phyloP scores from a whole-genome alignment of 2,888 invertebrate species.

The Drosophila trichaetosa region DNA sequence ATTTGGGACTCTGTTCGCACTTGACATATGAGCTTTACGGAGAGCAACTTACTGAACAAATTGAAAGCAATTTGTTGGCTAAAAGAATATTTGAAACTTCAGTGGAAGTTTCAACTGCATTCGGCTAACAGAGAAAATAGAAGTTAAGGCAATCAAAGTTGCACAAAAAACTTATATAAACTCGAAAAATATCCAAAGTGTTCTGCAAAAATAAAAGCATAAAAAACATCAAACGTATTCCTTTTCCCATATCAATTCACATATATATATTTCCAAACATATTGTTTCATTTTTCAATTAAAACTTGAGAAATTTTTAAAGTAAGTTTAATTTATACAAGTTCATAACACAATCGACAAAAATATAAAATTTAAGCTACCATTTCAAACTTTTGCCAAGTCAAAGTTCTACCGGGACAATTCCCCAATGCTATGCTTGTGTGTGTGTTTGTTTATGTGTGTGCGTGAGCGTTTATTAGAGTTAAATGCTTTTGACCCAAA shows the following conservation, averaged over 20 bases:
- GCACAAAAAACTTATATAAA: neutral
- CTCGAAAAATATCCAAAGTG: neutral
- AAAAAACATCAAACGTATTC: neutral
- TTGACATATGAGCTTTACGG: slow-evolving; percentile 32
- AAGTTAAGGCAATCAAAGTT: slow-evolving; percentile 18
- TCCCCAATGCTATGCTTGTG: slow-evolving; percentile 29
- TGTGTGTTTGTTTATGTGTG: neutral
- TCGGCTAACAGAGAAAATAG: slow-evolving; percentile 12
- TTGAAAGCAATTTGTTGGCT: slow-evolving; percentile 22
- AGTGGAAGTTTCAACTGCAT: slow-evolving; percentile 25
- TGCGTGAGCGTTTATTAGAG: slow-evolving; percentile 22
- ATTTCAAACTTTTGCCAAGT: slow-evolving; percentile 59
- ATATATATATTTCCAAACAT: slow-evolving; percentile 11
- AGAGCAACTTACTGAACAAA: slow-evolving; percentile 18
- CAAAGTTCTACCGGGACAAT: slow-evolving; percentile 52
- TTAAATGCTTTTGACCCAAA: slow-evolving; percentile 55
- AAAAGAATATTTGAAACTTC: slow-evolving; percentile 21
- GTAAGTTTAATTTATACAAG: slow-evolving; percentile 51
- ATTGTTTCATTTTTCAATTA: slow-evolving; percentile 13
- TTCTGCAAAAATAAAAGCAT: neutral
- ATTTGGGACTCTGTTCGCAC: slow-evolving; percentile 19
- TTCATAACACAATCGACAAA: slow-evolving; percentile 37
- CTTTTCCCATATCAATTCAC: neutral
- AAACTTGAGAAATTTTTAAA: slow-evolving; percentile 11
- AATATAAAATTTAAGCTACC: slow-evolving; percentile 51